These are phyloP conservation scores for Platyscapa corneri DNA, from an alignment of 1,140 invertebrate genomes.

Conservation along the genomic window DNA sequence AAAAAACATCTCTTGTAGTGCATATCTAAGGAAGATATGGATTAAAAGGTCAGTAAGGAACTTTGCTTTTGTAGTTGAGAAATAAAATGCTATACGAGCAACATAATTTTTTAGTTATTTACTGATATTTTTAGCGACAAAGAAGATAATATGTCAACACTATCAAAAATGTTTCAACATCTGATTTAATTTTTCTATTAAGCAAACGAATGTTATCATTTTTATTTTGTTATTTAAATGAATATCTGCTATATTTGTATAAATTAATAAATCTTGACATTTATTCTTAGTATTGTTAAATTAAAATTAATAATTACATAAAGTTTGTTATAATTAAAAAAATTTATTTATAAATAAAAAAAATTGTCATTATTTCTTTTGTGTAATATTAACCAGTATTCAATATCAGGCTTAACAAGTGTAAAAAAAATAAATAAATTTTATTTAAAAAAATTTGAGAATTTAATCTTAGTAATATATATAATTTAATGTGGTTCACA, in stretches of 20 bases:
- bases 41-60: constrained; percentile 22
- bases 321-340: no score
- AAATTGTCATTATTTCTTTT: no score
- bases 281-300: no score
- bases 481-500: no score
- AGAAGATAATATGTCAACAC: neutral
- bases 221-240: neutral
- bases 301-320: no score
- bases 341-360: no score
- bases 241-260: neutral
- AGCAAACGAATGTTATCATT: neutral
- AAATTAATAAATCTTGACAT: neutral
- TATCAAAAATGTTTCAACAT: neutral
- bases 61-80: neutral
- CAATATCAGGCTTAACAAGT: no score
- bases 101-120: neutral
- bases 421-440: no score
- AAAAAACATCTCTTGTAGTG: neutral
- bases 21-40: constrained; percentile 8
- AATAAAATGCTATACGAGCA: neutral
- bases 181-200: neutral
- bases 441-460: no score
- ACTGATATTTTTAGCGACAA: neutral
- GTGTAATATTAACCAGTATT: no score
- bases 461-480: no score